Evolutionary conservation across 2,797 vertebrate genomes (phyloP).

Genomic region (Pelobates cultripes): DNA sequence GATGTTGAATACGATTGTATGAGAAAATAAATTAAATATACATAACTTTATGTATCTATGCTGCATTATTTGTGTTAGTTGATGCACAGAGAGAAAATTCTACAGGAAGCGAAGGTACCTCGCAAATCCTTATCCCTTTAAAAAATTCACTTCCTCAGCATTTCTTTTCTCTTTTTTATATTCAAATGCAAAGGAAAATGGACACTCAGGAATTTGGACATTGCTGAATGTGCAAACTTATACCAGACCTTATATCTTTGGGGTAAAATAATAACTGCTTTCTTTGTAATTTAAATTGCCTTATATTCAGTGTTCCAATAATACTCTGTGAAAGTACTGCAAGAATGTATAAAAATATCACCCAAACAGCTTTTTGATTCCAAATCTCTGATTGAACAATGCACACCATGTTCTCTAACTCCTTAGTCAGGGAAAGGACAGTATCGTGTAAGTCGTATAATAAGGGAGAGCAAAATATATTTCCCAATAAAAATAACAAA

Average conservation of each 20-base stretch:
- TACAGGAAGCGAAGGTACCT: conserved; percentile 31
- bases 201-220: conserved; percentile 54
- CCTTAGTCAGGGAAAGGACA: background rate
- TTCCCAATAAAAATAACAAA: background rate
- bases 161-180: conserved; percentile 30
- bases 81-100: conserved; percentile 44
- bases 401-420: background rate
- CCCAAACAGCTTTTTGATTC: conserved; percentile 24
- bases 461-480: background rate
- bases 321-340: conserved; percentile 37
- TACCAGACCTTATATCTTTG: conserved; percentile 52
- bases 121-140: conserved; percentile 48
- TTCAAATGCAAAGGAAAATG: conserved; percentile 52
- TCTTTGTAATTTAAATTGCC: conserved; percentile 54
- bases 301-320: conserved; percentile 43
- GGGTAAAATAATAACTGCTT: conserved; percentile 56
- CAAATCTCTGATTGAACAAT: conserved; percentile 6
- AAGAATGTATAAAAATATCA: conserved; percentile 35
- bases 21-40: conserved; percentile 40
- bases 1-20: background rate
- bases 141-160: conserved; percentile 46
- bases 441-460: background rate
- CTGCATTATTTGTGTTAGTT: conserved; percentile 40
- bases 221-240: conserved; percentile 52
- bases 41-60: conserved; percentile 31